Conservation (phyloP, 2,888 invertebrate genomes). For the Altica lythri region DNA sequence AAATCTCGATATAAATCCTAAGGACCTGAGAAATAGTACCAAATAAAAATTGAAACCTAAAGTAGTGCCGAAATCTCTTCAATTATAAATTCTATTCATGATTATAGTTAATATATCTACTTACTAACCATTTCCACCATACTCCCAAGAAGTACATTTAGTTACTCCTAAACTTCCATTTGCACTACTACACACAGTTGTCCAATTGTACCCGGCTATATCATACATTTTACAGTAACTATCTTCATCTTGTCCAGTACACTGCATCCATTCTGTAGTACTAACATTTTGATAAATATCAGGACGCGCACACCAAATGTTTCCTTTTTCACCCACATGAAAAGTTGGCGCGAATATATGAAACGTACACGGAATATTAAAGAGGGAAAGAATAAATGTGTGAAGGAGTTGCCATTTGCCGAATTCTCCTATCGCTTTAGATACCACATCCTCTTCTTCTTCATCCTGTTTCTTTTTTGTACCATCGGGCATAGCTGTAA, state of each 20-base stretch:
- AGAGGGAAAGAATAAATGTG: slow-evolving; percentile 74
- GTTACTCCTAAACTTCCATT: slow-evolving; percentile 37
- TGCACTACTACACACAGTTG: slow-evolving; percentile 15
- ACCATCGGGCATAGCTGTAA: slow-evolving; percentile 44
- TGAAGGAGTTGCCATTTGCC: slow-evolving; percentile 78
- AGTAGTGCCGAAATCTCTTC: no score
- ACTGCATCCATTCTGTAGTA: slow-evolving; percentile 66
- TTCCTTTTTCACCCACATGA: slow-evolving; percentile 66
- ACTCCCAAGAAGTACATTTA: slow-evolving; percentile 53
- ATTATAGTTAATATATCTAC: not conserved
- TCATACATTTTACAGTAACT: slow-evolving; percentile 63
- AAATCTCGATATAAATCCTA: no score
- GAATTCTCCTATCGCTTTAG: slow-evolving; percentile 72
- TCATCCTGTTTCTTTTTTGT: slow-evolving; percentile 41
- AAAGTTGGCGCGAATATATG: slow-evolving; percentile 80
- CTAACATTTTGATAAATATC: slow-evolving; percentile 61
- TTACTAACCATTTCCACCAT: slow-evolving; percentile 50
- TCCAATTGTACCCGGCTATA: slow-evolving; percentile 41
- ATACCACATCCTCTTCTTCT: slow-evolving; percentile 66
- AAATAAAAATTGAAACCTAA: no score
- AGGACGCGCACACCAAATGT: slow-evolving; percentile 73
- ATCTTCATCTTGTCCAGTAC: slow-evolving; percentile 63
- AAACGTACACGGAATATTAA: slow-evolving; percentile 81
- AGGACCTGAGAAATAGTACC: no score
- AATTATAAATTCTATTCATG: no score